Evolutionary conservation across 2,888 invertebrate species (phyloP).

Genomic region (Tanytarsus gracilentus): DNA sequence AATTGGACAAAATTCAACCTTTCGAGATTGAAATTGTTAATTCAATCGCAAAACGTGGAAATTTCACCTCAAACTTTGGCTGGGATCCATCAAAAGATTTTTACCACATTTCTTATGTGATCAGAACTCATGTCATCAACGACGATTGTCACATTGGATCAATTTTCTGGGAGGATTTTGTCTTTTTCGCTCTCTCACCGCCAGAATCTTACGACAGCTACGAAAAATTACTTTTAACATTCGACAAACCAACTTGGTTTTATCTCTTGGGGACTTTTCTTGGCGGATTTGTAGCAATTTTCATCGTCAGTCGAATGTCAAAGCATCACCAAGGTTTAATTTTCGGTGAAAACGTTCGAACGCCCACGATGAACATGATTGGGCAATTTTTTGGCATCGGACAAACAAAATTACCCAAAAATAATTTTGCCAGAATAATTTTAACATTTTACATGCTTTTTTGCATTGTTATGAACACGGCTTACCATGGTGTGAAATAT

Average conservation of each 20-base stretch:
- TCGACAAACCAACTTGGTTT: neutral
- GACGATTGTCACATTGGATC: neutral
- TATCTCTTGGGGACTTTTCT: neutral
- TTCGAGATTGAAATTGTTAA: too few species aligned
- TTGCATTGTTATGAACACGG: neutral
- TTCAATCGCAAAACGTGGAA: too few species aligned
- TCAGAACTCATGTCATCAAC: too few species aligned
- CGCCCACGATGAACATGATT: neutral
- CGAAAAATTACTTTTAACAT: neutral
- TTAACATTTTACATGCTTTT: neutral
- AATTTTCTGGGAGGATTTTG: neutral
- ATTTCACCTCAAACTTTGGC: too few species aligned
- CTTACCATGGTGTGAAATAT: neutral
- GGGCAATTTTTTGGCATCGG: neutral
- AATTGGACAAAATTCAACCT: too few species aligned
- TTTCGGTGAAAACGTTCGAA: neutral
- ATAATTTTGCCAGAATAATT: neutral
- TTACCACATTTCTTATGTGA: too few species aligned
- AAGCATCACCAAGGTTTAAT: neutral
- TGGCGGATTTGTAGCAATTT: neutral
- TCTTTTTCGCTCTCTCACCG: neutral
- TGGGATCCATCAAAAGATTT: too few species aligned
- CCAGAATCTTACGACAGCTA: neutral
- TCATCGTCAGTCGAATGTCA: neutral
- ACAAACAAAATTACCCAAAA: neutral